Evolutionary conservation across 2,888 invertebrate genomes (phyloP).

Genomic region (Pandemis heparana): DNA sequence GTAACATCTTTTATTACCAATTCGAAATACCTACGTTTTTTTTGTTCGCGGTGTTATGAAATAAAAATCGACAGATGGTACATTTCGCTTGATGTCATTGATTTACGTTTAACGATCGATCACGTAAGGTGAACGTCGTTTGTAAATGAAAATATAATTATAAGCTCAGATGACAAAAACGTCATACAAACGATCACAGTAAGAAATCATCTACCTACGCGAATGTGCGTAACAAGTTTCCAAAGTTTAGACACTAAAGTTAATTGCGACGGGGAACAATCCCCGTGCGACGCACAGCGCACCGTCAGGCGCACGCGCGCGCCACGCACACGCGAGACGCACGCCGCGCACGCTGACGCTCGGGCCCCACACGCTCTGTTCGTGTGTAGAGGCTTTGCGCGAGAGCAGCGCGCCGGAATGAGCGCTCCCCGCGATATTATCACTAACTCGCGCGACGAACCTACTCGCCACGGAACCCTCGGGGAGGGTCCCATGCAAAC

Average conservation of each 20-base stretch:
- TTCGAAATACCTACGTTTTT: constrained; percentile 55
- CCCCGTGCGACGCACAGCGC: neutral
- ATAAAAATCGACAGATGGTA: constrained; percentile 72
- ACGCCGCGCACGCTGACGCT: constrained; percentile 5
- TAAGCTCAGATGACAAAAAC: constrained; percentile 59
- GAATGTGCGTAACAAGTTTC: constrained; percentile 81
- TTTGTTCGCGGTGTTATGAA: constrained; percentile 55
- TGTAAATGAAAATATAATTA: constrained; percentile 49
- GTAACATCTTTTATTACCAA: constrained; percentile 69
- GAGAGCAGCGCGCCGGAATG: neutral
- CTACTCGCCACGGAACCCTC: constrained; percentile 54
- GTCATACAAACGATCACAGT: constrained; percentile 80
- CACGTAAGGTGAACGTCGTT: constrained; percentile 34
- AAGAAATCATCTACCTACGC: constrained; percentile 81
- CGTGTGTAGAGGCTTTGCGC: too few relatives aligned
- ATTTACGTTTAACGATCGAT: constrained; percentile 33
- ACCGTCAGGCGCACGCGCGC: neutral
- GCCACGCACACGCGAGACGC: neutral
- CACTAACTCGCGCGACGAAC: constrained; percentile 43
- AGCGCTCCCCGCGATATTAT: constrained; percentile 8
- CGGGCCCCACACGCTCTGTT: neutral
- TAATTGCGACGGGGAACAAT: constrained; percentile 47
- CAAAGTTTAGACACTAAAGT: constrained; percentile 62
- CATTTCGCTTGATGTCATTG: constrained; percentile 47
- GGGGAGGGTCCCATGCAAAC: constrained; percentile 39